Conservation (phyloP, 2,888 invertebrate species). For the Amblyteles armatorius region DNA sequence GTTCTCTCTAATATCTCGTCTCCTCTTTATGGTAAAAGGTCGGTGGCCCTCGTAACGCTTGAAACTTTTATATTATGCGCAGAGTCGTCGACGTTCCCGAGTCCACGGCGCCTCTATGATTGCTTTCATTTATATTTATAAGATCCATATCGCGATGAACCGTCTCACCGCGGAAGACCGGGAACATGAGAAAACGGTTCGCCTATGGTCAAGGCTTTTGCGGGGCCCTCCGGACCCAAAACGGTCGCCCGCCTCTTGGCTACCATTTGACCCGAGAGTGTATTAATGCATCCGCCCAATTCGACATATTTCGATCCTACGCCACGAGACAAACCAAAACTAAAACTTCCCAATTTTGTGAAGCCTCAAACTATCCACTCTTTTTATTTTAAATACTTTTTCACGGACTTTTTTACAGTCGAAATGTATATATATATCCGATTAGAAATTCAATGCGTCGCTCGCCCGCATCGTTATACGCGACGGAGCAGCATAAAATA, state of each 20-base stretch:
- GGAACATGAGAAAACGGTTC: conserved; percentile 3
- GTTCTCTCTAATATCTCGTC: conserved; percentile 52
- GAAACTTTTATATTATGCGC: conserved; percentile 69
- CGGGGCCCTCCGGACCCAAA: conserved; percentile 40
- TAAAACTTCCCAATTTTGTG: neutral
- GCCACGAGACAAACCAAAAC: neutral
- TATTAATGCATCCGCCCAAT: conserved; percentile 72
- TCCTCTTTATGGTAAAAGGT: conserved; percentile 68
- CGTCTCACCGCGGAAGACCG: neutral
- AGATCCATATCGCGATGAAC: conserved; percentile 76
- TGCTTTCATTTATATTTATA: conserved; percentile 79
- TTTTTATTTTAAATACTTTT: neutral
- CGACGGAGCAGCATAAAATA: conserved; percentile 62
- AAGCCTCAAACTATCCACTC: neutral
- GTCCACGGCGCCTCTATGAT: conserved; percentile 73
- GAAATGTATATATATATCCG: conserved; percentile 35
- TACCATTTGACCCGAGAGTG: conserved; percentile 73
- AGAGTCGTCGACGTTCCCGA: conserved; percentile 49
- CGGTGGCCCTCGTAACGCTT: conserved; percentile 4
- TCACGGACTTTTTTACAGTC: conserved; percentile 1
- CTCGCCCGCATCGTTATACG: conserved; percentile 67
- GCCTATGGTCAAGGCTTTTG: conserved; percentile 60
- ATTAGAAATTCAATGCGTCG: conserved; percentile 67
- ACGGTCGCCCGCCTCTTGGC: conserved; percentile 23
- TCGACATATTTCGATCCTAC: conserved; percentile 28